Base-by-base conservation (phyloP, 2,888 invertebrate genomes). In the Dryomyza anilis region DNA sequence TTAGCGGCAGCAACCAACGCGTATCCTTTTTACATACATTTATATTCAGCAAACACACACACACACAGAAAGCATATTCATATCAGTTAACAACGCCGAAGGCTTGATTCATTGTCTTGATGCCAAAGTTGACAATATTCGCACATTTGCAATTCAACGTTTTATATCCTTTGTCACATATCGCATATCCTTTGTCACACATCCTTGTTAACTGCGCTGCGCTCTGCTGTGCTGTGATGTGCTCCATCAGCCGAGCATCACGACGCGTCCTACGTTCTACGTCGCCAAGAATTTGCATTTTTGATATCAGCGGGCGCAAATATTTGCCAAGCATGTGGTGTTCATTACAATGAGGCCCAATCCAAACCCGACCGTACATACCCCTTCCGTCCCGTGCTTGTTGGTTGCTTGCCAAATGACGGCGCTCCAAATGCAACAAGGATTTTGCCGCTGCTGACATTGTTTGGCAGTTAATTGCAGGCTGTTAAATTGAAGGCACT, bases 251-350 rank as follows among this genome's bases (percentile, higher is more conserved):
- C 6, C 6, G 12, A 6, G 19, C 43, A 16, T 7, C 19, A 19
- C 43, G 1, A 43, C 8, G 45, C 12, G 21, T 46, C 19, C 6
- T n/a, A 43, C 21, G 45, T 12, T 45, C n/a, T 58, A 55, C 53
- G 39, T 48, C 36, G 50, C 39, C 53, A 30, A 46, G 60, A 61
- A 68, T 68, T 68, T 68, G 64, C 68, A 68, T 68, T 61, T 66
- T 68, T 68, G 65, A 68, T 68, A 64, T 48, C 46, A 68, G 66
- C 67, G 56, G 56, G 56, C n/a, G 71, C 73, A 77, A 77, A 77
- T 77, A 77, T 77, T 77, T 77, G 73, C 75, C 69, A 72, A 74
- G 76, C 76, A 74, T 65, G 70, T 33, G 63, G 66, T 63, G 61
- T 65, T 69, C 67, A 69, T 69, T 68, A 68, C 68, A 62, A 39